Conservation (phyloP, 2,888 invertebrate species). For the Monochamus alternatus region DNA sequence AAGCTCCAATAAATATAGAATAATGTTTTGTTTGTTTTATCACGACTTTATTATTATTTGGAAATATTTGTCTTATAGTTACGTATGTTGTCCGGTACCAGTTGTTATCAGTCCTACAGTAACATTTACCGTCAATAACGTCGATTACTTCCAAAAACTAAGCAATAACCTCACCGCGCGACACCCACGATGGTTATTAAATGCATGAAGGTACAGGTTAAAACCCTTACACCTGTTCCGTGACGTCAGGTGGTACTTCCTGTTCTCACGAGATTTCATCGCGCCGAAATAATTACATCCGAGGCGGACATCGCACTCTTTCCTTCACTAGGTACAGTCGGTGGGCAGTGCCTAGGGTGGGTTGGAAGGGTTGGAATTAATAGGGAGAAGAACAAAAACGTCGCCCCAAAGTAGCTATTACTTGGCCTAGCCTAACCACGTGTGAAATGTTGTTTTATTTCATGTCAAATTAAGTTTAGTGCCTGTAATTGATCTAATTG, state of each 20-base stretch:
- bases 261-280: constrained; percentile 71
- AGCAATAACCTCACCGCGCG: neutral
- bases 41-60: too few relatives aligned
- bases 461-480: too few relatives aligned
- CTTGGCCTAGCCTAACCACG: neutral
- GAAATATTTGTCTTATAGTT: too few relatives aligned
- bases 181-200: constrained; percentile 33
- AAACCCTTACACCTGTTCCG: constrained; percentile 67
- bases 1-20: too few relatives aligned
- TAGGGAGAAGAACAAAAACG: neutral
- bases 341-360: constrained; percentile 32
- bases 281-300: constrained; percentile 69
- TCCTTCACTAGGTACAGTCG: constrained; percentile 46
- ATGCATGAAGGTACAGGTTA: constrained; percentile 59
- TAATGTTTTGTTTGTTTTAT: too few relatives aligned
- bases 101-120: too few relatives aligned
- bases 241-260: constrained; percentile 68
- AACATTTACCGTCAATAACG: neutral
- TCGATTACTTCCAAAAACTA: neutral
- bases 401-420: neutral
- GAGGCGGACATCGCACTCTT: constrained; percentile 62
- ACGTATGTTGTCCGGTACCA: too few relatives aligned
- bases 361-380: constrained; percentile 12
- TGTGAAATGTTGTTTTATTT: too few relatives aligned
- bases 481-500: too few relatives aligned